These are phyloP conservation scores for Sebastes taczanowskii DNA, from an alignment of 2,797 vertebrate species.

Conservation along the genomic window DNA sequence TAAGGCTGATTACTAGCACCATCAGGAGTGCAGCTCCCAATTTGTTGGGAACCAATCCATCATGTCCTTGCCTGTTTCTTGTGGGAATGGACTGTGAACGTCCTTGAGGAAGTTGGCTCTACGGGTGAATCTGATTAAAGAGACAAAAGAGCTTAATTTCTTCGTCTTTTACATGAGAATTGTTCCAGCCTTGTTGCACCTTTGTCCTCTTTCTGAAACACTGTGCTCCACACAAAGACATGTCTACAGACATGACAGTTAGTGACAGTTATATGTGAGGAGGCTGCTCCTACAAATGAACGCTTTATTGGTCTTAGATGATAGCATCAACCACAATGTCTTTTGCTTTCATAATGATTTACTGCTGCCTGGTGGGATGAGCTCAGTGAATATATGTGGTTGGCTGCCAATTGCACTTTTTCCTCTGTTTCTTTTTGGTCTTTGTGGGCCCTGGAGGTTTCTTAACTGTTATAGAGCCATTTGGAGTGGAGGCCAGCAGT, in stretches of 20 bases:
- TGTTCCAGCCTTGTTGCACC: conserved; percentile 27
- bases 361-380: conserved; percentile 87
- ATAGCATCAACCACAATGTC: conserved; percentile 86
- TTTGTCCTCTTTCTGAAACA: conserved; percentile 50
- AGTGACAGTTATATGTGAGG: conserved; percentile 77
- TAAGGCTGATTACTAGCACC: conserved; percentile 59
- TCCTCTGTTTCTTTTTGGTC: conserved; percentile 84
- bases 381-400: conserved; percentile 86
- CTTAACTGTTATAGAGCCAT: conserved; percentile 87
- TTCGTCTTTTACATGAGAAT: conserved; percentile 11
- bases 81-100: conserved; percentile 39
- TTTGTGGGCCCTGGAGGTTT: conserved; percentile 86
- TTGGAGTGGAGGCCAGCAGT: conserved; percentile 84
- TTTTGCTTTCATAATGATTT: conserved; percentile 90
- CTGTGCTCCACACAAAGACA: conserved; percentile 42
- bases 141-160: conserved; percentile 20
- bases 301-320: conserved; percentile 85
- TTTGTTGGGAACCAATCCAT: conserved; percentile 52
- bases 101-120: conserved; percentile 20
- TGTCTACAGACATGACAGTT: conserved; percentile 64
- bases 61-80: conserved; percentile 43
- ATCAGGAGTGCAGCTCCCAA: conserved; percentile 28
- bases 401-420: conserved; percentile 83
- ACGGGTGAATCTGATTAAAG: conserved; percentile 35
- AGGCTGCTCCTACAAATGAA: conserved; percentile 73